Conservation (phyloP, 2,888 invertebrate species). For the Cartodere bifasciata region DNA sequence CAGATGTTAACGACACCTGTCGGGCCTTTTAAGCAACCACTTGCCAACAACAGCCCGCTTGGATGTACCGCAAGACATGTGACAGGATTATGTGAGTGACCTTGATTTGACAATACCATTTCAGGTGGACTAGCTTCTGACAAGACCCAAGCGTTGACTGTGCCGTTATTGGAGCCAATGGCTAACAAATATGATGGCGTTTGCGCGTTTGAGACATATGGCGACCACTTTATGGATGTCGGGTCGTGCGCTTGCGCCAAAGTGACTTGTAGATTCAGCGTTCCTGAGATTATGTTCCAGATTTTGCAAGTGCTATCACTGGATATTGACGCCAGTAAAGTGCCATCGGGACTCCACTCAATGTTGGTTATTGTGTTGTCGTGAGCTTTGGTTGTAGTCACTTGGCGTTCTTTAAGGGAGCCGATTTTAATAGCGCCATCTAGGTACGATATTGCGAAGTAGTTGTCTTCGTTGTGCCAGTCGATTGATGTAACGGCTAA, state of each 20-base stretch:
- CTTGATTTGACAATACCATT: constrained; percentile 36
- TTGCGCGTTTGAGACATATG: constrained; percentile 32
- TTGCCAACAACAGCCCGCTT: constrained; percentile 40
- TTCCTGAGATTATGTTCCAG: constrained; percentile 35
- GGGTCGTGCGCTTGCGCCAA: constrained; percentile 38
- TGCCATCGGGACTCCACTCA: constrained; percentile 40
- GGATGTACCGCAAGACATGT: constrained; percentile 39
- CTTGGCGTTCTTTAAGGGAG: constrained; percentile 26
- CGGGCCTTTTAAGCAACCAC: constrained; percentile 37
- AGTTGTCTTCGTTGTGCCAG: constrained; percentile 43
- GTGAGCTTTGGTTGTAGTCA: constrained; percentile 32
- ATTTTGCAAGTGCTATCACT: constrained; percentile 35
- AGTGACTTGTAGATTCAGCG: constrained; percentile 32
- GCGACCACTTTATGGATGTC: constrained; percentile 41
- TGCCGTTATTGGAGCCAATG: constrained; percentile 42
- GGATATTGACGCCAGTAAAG: constrained; percentile 40
- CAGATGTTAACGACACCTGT: constrained; percentile 46
- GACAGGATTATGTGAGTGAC: constrained; percentile 41
- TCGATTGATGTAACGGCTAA: constrained; percentile 42
- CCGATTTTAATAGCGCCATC: constrained; percentile 41
- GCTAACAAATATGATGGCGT: constrained; percentile 33
- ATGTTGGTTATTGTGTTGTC: constrained; percentile 33
- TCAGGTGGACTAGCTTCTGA: constrained; percentile 25
- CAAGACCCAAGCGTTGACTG: constrained; percentile 37
- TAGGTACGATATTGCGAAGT: constrained; percentile 42